Base-by-base conservation (phyloP, 2,888 invertebrate genomes). In the Brachynemurus nebulosus region DNA sequence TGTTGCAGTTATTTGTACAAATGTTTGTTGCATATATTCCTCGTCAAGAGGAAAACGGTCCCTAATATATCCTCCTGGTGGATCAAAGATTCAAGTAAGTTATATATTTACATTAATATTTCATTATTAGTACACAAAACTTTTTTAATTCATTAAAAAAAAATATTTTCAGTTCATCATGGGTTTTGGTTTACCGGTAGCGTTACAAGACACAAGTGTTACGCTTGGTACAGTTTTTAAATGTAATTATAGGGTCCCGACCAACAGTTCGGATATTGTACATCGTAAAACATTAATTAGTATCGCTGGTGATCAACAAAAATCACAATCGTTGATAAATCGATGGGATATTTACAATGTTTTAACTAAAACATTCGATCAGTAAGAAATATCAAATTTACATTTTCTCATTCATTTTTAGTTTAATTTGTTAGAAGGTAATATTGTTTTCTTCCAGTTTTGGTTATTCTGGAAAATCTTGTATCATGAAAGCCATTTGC, bases 401-500 rank as follows among this genome's bases (percentile, higher is more conserved):
- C 9, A 25, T 23, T 40, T 23, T 9, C 12, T 40, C 8, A 9
- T 40, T 37, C 19, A 8, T 18, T 2, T 12, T 9, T 12, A n/a
- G 16, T 12, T 12, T 14, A 8, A 17, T 20, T 19, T 39, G 6
- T 40, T 40, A 19, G 20, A n/a, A 40, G 20, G n/a, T n/a, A n/a
- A n/a, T n/a, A n/a, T n/a, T n/a, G n/a, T n/a, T n/a, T n/a, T n/a
- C n/a, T n/a, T 21, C 6, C n/a, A 80, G 78, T 55, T 71, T 76
- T 53, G 74, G 77, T 11, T 69, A 76, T 52, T 68, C 73, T 44
- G 82, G 81, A 5, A 72, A 77, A 50, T 73, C 74, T 27, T 86
- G 86, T 62, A 60, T 86, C 52, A 64, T 86, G 50, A 72, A 81
- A 53, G 74, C 78, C 51, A 81, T 86, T 58, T 86, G 86, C 58